These are phyloP conservation scores for Symphodus melops DNA, from an alignment of 2,113 vertebrate genomes.

Conservation along the genomic window DNA sequence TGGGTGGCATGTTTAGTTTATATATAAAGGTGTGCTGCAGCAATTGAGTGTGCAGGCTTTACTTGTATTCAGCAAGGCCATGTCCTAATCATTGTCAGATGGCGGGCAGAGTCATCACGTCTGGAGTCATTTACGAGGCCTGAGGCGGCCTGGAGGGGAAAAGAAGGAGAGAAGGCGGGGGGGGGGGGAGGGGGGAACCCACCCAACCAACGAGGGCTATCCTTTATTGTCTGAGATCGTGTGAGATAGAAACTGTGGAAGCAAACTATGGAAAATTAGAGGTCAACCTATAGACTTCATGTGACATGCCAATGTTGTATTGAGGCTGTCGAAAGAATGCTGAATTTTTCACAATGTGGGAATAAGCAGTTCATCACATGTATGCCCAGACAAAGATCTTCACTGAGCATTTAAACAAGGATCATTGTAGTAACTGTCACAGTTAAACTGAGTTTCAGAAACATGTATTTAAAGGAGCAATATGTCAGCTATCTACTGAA, in stretches of 20 bases:
- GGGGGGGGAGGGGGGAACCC: too few relatives aligned
- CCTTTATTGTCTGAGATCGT: constrained; percentile 77
- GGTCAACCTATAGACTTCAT: constrained; percentile 15
- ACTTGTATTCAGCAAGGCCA: constrained; percentile 52
- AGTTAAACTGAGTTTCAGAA: too few relatives aligned
- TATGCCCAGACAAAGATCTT: not conserved
- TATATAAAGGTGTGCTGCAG: constrained; percentile 68
- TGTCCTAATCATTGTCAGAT: constrained; percentile 79
- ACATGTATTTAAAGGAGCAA: too few relatives aligned
- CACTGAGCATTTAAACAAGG: not conserved
- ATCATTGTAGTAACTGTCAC: too few relatives aligned
- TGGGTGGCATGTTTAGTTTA: constrained; percentile 69
- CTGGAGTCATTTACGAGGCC: constrained; percentile 77
- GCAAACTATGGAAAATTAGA: constrained; percentile 46
- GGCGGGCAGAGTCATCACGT: constrained; percentile 70
- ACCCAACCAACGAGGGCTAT: constrained; percentile 38
- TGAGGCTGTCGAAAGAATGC: not conserved
- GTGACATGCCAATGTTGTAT: constrained; percentile 17
- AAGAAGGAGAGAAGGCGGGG: not conserved
- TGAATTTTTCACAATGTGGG: too few relatives aligned
- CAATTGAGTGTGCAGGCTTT: constrained; percentile 60
- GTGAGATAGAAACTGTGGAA: constrained; percentile 48
- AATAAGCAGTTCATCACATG: too few relatives aligned
- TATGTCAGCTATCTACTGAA: too few relatives aligned
- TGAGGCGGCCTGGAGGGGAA: constrained; percentile 49